These are phyloP conservation scores for Lerema accius DNA, from an alignment of 1,140 invertebrate genomes.

Conservation along the genomic window DNA sequence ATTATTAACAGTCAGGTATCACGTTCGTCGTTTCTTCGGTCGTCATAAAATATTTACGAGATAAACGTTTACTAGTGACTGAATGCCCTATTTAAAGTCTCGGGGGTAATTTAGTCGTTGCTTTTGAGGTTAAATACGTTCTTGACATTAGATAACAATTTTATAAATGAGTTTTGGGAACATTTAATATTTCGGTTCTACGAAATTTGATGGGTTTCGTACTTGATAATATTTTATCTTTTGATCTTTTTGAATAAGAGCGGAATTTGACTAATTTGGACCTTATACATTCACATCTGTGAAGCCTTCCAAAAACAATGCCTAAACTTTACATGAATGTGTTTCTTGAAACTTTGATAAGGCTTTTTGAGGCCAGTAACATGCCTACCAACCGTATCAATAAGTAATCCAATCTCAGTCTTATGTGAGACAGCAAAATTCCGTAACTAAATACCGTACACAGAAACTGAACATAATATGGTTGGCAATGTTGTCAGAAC, in stretches of 20 bases:
- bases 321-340: too few relatives aligned
- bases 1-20: conserved; percentile 16
- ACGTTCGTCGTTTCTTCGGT: not conserved
- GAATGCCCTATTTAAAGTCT: conserved; percentile 20
- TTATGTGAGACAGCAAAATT: not conserved
- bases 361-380: too few relatives aligned
- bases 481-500: not conserved
- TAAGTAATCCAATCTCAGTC: not conserved
- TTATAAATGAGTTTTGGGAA: conserved; percentile 10
- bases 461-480: not conserved
- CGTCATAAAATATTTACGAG: conserved; percentile 24
- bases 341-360: too few relatives aligned
- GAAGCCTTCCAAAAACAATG: too few relatives aligned
- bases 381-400: too few relatives aligned
- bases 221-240: too few relatives aligned
- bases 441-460: not conserved
- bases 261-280: too few relatives aligned
- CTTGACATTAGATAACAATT: conserved; percentile 12
- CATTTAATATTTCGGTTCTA: too few relatives aligned
- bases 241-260: too few relatives aligned
- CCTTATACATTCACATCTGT: too few relatives aligned
- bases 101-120: conserved; percentile 11
- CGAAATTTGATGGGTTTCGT: not conserved
- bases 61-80: conserved; percentile 28
- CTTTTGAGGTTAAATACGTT: conserved; percentile 19